These are phyloP conservation scores for Drosophila paracracens DNA, from an alignment of 2,888 invertebrate genomes.

Conservation along the genomic window DNA sequence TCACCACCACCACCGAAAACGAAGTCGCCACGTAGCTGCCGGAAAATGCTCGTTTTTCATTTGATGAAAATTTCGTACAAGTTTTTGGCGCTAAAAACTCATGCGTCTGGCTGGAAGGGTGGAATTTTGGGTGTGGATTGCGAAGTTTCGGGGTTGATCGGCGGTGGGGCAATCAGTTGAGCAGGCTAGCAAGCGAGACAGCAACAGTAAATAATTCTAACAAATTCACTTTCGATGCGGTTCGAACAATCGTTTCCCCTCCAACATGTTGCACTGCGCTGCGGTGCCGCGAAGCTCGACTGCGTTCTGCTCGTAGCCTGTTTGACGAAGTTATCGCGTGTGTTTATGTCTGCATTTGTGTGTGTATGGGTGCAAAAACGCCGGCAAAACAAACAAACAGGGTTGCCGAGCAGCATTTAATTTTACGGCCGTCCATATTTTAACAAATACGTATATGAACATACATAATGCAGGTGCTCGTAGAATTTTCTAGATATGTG, in stretches of 20 bases:
- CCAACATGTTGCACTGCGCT: slow-evolving; percentile 59
- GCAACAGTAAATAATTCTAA: slow-evolving; percentile 20
- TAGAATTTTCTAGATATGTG: background rate
- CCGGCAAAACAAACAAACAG: slow-evolving; percentile 75
- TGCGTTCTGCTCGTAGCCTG: slow-evolving; percentile 25
- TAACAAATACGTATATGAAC: background rate
- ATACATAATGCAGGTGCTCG: slow-evolving; percentile 2
- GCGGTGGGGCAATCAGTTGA: slow-evolving; percentile 26
- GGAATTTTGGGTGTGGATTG: slow-evolving; percentile 14
- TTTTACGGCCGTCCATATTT: background rate
- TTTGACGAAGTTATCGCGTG: slow-evolving; percentile 19
- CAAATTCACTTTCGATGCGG: slow-evolving; percentile 75
- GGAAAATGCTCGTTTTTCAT: slow-evolving; percentile 75
- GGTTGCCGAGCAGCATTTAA: slow-evolving; percentile 47
- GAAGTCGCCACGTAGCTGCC: slow-evolving; percentile 5
- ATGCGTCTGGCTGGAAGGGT: slow-evolving; percentile 13
- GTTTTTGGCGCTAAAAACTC: slow-evolving; percentile 66
- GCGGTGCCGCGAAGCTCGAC: slow-evolving; percentile 30
- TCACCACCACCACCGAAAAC: slow-evolving; percentile 68
- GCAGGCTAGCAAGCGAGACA: slow-evolving; percentile 24
- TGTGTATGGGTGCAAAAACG: slow-evolving; percentile 39
- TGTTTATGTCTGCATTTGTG: slow-evolving; percentile 4
- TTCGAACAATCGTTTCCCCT: slow-evolving; percentile 66
- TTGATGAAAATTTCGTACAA: slow-evolving; percentile 64
- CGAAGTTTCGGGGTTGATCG: slow-evolving; percentile 35